Percentiles rank a stretch among this genome's conserved stretches.
Evolutionary conservation across 2,113 vertebrate genomes (phyloP).

Genomic region (Neotragus moschatus): DNA sequence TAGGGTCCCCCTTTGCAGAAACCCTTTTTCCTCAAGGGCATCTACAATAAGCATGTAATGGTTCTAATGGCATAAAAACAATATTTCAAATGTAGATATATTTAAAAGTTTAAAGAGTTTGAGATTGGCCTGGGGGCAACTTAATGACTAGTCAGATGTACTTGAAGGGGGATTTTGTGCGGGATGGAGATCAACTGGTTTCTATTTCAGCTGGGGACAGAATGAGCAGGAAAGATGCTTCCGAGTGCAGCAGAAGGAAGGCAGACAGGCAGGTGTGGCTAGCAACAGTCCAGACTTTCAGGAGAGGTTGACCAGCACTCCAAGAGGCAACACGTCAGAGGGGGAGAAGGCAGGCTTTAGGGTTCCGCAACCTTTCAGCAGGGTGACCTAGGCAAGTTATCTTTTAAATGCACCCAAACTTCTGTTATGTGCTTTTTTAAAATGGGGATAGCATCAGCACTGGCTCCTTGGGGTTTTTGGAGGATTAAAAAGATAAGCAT

Average conservation of each 20-base stretch:
- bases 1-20: background rate
- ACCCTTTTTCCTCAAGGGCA: background rate
- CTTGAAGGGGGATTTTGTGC: background rate
- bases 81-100: background rate
- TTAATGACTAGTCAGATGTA: background rate
- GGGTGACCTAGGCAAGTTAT: background rate
- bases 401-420: background rate
- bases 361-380: background rate
- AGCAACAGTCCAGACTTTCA: background rate
- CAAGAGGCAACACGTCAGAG: background rate
- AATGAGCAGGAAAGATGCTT: background rate
- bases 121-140: background rate
- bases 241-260: too few species aligned
- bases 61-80: background rate
- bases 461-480: background rate
- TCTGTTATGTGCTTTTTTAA: background rate
- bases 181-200: background rate
- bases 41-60: background rate
- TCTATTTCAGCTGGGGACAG: background rate
- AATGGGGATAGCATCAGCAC: background rate
- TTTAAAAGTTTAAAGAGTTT: background rate
- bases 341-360: accelerated
- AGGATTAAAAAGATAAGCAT: background rate
- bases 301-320: background rate
- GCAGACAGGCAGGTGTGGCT: background rate